Conservation (phyloP, 1,140 invertebrate species). For the Drosophila micromelanica region DNA sequence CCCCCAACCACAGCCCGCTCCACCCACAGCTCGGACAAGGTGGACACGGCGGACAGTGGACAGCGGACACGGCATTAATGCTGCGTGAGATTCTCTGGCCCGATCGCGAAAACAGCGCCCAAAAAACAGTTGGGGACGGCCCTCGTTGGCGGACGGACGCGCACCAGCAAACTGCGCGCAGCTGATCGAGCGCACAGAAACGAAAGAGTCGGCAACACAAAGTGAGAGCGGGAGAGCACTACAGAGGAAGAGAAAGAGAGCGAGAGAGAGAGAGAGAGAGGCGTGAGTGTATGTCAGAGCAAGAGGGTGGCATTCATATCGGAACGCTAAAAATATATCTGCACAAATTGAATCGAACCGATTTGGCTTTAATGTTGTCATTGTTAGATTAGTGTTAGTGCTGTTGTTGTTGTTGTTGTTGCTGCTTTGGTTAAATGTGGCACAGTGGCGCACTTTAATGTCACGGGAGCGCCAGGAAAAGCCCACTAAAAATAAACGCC, state of each 20-base stretch:
- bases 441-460: constrained; percentile 47
- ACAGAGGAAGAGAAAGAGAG: neutral
- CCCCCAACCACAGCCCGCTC: too few species aligned
- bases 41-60: neutral
- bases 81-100: constrained; percentile 21
- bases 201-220: constrained; percentile 27
- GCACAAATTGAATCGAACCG: constrained; percentile 18
- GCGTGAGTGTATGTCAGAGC: neutral
- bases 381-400: constrained; percentile 2
- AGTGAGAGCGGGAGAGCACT: constrained; percentile 10
- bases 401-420: constrained; percentile 3
- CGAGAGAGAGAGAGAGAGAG: constrained; percentile 9
- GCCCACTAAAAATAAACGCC: constrained; percentile 61
- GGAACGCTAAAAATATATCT: constrained; percentile 30
- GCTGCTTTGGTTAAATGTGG: constrained; percentile 42
- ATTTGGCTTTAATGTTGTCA: constrained; percentile 3
- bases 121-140: constrained; percentile 64
- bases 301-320: constrained; percentile 9
- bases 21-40: constrained; percentile 6
- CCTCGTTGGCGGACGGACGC: constrained; percentile 66
- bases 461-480: constrained; percentile 46
- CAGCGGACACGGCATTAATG: neutral
- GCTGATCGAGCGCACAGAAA: constrained; percentile 59
- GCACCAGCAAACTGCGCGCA: constrained; percentile 36
- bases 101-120: constrained; percentile 20